Percentiles rank a stretch among this genome's conserved stretches.
Evolutionary conservation across 1,140 invertebrate genomes (phyloP).

Genomic region (Oppia nitens): DNA sequence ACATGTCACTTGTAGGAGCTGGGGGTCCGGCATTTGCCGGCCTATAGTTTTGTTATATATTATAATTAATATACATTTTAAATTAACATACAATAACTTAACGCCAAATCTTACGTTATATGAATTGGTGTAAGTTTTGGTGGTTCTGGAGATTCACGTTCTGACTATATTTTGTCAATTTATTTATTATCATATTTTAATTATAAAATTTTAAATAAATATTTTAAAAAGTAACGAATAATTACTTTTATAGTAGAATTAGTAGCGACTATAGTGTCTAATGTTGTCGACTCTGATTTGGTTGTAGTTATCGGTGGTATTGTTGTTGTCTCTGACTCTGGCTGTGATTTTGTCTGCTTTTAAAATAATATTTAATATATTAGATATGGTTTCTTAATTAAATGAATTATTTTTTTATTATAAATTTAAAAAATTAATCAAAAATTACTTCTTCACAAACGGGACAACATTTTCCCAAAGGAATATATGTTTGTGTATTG

Average conservation of each 20-base stretch:
- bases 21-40: constrained; percentile 39
- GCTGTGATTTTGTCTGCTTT: constrained; percentile 2
- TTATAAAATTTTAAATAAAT: too few species aligned
- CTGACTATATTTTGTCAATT: background rate
- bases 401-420: background rate
- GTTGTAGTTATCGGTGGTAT: background rate
- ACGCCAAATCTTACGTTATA: background rate
- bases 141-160: background rate
- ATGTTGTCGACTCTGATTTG: background rate
- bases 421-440: too few species aligned
- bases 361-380: background rate
- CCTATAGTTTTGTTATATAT: background rate
- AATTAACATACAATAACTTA: background rate
- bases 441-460: constrained; percentile 26
- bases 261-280: too few species aligned
- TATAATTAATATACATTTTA: background rate
- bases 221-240: too few species aligned
- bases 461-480: constrained; percentile 36
- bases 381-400: background rate
- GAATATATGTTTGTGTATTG: constrained; percentile 29
- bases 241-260: too few species aligned
- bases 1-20: constrained; percentile 40
- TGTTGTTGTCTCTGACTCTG: constrained; percentile 2
- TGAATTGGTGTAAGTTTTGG: background rate
- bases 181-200: background rate